Evolutionary conservation across 2,888 invertebrate genomes (phyloP), one percentile per base, ranked within the genome.

Genomic region (Argyresthia albistria): DNA sequence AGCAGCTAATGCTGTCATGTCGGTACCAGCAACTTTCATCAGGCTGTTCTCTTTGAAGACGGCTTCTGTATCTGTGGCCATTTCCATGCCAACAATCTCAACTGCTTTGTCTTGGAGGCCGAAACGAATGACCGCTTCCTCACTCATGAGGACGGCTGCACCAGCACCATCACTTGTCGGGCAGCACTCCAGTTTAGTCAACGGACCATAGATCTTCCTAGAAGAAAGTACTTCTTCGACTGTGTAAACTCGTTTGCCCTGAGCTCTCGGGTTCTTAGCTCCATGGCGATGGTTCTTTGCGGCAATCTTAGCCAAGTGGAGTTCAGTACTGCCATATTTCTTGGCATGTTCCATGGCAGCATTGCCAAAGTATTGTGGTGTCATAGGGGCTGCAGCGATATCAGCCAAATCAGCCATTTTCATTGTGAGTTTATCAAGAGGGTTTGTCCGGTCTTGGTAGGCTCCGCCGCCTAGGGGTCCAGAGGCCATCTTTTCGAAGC

Each of bases 141-240:
- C 98, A 9, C 95, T 96, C 58, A 93, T 97, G 45, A 99, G 66
- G 56, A 99, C 90, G 0, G 94, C 98, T 25, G 98, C 97, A 25
- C 97, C 99, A 0, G 97, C 92, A n/a, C 99, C 99, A 81, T 99
- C 98, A 48, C 98, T 98, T 0, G 99, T 99, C 0, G 99, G 99
- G 70, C 98, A 98, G 77, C 99, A 99, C 73, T 98, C 98, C 10
- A 99, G 88, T 73, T 98, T 98, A 1, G 99, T 99, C 48, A 99
- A 86, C 0, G 97, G 96, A 3, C 95, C 97, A 79, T 94, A 96
- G 58, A 99, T 92, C 69, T 90, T 90, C n/a, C 96, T 94, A 0
- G 98, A 95, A 10, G 93, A 92, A 72, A 94, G 83, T 54, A 99
- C 95, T 82, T 99, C 93, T 54, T 99, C 95, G 57, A 99, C 80